A percentile compares a stretch with the other conserved stretches of the same genome.
These are phyloP conservation scores for Eospalax fontanierii DNA, from an alignment of 2,797 vertebrate genomes.

Conservation along the genomic window DNA sequence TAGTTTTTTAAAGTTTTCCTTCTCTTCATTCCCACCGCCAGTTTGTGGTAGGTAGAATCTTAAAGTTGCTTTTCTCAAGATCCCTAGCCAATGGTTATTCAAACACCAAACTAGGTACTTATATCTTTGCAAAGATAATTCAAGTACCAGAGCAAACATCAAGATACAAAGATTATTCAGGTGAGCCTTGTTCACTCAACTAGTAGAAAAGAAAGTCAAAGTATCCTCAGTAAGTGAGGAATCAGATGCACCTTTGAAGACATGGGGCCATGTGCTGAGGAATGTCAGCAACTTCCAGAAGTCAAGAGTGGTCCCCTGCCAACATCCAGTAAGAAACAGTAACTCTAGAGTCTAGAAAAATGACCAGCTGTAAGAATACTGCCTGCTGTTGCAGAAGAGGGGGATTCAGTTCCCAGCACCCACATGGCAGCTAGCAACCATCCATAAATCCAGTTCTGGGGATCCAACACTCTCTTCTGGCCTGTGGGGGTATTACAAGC, in stretches of 20 bases:
- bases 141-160: no score
- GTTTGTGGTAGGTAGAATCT: background rate
- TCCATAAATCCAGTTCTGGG: no score
- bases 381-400: no score
- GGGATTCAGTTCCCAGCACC: no score
- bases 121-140: background rate
- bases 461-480: no score
- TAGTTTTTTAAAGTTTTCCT: background rate
- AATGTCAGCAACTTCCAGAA: background rate
- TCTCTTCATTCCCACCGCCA: background rate
- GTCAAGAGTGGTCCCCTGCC: background rate
- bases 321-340: background rate
- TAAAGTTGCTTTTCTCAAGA: background rate
- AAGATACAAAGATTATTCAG: background rate
- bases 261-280: background rate
- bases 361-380: no score
- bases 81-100: background rate
- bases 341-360: no score
- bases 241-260: background rate
- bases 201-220: background rate
- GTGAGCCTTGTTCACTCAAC: background rate
- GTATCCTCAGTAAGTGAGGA: background rate
- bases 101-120: background rate
- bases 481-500: no score
- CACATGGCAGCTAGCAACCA: no score